Evolutionary conservation across 2,113 vertebrate species (phyloP), one percentile per base, ranked within the genome.

Genomic region (Ictalurus furcatus): DNA sequence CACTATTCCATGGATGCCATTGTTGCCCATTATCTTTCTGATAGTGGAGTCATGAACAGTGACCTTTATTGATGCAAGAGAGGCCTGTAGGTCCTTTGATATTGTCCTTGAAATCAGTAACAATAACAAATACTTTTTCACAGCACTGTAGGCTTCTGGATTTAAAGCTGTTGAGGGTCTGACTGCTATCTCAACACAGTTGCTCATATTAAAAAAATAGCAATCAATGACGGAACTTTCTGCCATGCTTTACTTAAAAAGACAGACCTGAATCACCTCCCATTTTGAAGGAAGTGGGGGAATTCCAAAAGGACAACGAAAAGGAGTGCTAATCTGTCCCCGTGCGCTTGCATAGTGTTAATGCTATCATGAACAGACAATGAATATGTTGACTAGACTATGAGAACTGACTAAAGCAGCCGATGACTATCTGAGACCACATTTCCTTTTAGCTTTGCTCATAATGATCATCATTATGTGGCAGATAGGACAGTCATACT

Each of bases 401-500:
- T 37, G 78, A 88, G 79, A 82, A 16, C 9, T 25, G 30, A 88
- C 16, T 52, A 12, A 54, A 56, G 76, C 61, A 37, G n/a, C 76
- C 61, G 21, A 28, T 81, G 61, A 87, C 58, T n/a, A 80, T 65
- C 81, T 13, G 80, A 58, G 7, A 44, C 37, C 23, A 7, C 30
- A 56, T 37, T 71, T 73, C 48, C 67, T 56, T 71, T 71, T 37
- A 34, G 54, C 9, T 59, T 82, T 61, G 28, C 40, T 76, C 23
- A n/a, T 63, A 84, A 84, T 63, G 21, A 78, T 44, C 21, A 78
- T 78, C 73, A 59, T 76, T 86, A 48, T 78, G 71, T 48, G 23
- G n/a, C 65, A 73, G 44, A 52, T 52, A 28, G 76, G 21, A 71
- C 30, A 88, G 87, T 88, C 78, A 82, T 88, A 40, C 78, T 21